Percentiles rank a stretch among this genome's conserved stretches.
Evolutionary conservation across 2,888 invertebrate genomes (phyloP).

Genomic region (Megamerina dolium): DNA sequence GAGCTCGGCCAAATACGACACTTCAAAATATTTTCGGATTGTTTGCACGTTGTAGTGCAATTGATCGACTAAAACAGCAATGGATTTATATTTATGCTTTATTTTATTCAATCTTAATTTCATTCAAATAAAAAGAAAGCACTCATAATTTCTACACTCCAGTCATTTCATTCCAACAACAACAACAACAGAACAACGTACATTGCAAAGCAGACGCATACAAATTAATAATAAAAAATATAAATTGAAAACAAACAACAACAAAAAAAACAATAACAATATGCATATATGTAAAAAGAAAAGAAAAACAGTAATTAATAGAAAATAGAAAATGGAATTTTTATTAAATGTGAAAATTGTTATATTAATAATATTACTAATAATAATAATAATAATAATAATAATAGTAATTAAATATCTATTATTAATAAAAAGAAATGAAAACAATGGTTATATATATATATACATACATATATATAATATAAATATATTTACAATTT

Average conservation of each 20-base stretch:
- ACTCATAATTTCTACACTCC: too few relatives aligned
- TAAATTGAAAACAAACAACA: conserved; percentile 10
- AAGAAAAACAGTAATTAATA: not conserved
- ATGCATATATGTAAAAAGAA: not conserved
- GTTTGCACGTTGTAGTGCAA: conserved; percentile 18
- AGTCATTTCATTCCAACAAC: too few relatives aligned
- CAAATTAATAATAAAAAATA: too few relatives aligned
- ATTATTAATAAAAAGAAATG: not conserved
- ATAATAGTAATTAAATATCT: not conserved
- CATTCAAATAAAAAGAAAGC: too few relatives aligned
- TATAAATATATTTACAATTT: too few relatives aligned
- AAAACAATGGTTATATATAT: not conserved
- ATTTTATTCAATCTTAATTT: too few relatives aligned
- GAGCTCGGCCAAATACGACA: conserved; percentile 5
- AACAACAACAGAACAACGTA: too few relatives aligned
- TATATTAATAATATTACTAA: not conserved
- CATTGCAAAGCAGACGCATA: too few relatives aligned
- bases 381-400: not conserved
- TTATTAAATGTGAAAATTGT: too few relatives aligned
- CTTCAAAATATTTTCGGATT: conserved; percentile 7
- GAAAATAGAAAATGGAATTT: not conserved
- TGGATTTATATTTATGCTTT: too few relatives aligned
- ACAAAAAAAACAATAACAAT: conserved; percentile 2
- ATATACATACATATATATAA: conserved; percentile 3
- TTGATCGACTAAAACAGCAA: too few relatives aligned